Conservation (phyloP, 2,113 vertebrate genomes). For the Centropus unirufus region DNA sequence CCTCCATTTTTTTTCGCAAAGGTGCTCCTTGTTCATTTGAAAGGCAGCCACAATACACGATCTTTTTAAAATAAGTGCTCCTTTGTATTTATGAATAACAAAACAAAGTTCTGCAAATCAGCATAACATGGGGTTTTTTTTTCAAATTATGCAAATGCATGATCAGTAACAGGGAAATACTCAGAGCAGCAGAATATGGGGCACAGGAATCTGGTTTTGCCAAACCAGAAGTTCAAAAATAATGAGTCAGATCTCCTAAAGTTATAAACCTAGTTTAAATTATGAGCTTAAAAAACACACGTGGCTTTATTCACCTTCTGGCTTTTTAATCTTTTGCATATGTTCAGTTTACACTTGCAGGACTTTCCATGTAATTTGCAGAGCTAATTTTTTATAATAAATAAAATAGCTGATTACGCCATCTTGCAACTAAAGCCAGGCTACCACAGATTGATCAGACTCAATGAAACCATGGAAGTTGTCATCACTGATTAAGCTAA, state of each 20-base stretch:
- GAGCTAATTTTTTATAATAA: not conserved
- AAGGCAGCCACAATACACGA: not conserved
- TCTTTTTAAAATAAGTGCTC: not conserved
- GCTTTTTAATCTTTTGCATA: not conserved
- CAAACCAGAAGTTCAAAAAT: conserved; percentile 15
- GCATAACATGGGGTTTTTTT: not conserved
- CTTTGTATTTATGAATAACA: not conserved
- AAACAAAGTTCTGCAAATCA: not conserved
- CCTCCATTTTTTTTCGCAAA: not conserved
- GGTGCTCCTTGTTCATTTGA: not conserved
- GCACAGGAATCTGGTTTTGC: not conserved
- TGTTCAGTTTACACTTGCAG: not conserved
- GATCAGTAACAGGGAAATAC: not conserved
- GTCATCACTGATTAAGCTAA: conserved; percentile 33
- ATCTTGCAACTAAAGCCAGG: not conserved
- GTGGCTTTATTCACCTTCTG: conserved; percentile 10
- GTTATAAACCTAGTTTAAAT: conserved; percentile 21
- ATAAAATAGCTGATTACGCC: not conserved
- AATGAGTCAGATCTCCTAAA: conserved; percentile 1
- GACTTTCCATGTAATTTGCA: not conserved
- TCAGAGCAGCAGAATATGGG: not conserved
- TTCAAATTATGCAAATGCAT: not conserved
- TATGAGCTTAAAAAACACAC: not conserved
- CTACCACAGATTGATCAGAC: not conserved
- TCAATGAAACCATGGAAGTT: conserved; percentile 5